Conservation (phyloP, 2,888 invertebrate species). For the Ectemnius lituratus region DNA sequence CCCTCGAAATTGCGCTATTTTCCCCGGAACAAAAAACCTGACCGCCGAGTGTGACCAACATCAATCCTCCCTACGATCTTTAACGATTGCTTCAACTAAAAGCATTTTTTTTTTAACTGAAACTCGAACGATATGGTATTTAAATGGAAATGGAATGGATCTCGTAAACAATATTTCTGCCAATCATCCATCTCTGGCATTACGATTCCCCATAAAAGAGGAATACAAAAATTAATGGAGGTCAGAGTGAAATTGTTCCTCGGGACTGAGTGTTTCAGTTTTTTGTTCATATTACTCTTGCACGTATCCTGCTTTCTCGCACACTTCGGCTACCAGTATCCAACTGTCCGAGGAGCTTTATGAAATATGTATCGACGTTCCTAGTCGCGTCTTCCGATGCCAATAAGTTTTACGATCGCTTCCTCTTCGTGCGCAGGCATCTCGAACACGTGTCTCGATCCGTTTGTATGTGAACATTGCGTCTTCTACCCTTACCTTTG, state of each 20-base stretch:
- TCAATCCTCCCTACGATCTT: too few relatives aligned
- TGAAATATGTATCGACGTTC: slow-evolving; percentile 3
- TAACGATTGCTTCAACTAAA: too few relatives aligned
- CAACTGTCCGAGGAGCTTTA: slow-evolving; percentile 2
- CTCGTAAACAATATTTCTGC: too few relatives aligned
- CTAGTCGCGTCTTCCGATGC: background rate
- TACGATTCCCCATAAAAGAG: background rate
- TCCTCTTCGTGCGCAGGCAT: background rate
- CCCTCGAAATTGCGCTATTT: too few relatives aligned
- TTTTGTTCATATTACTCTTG: background rate
- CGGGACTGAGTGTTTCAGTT: background rate
- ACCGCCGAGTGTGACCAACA: too few relatives aligned
- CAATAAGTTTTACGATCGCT: slow-evolving; percentile 5
- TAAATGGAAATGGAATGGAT: too few relatives aligned
- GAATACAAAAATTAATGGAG: background rate
- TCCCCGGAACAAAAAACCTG: too few relatives aligned
- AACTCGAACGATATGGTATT: too few relatives aligned
- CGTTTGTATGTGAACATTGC: background rate
- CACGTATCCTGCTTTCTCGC: slow-evolving; percentile 2
- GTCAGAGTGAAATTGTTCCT: background rate
- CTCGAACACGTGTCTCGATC: background rate
- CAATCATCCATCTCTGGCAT: too few relatives aligned
- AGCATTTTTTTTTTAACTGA: too few relatives aligned
- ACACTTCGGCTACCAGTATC: background rate
- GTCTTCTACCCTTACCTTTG: slow-evolving; percentile 27